Evolutionary conservation across 2,797 vertebrate species (phyloP).

Genomic region (Valencia hispanica): DNA sequence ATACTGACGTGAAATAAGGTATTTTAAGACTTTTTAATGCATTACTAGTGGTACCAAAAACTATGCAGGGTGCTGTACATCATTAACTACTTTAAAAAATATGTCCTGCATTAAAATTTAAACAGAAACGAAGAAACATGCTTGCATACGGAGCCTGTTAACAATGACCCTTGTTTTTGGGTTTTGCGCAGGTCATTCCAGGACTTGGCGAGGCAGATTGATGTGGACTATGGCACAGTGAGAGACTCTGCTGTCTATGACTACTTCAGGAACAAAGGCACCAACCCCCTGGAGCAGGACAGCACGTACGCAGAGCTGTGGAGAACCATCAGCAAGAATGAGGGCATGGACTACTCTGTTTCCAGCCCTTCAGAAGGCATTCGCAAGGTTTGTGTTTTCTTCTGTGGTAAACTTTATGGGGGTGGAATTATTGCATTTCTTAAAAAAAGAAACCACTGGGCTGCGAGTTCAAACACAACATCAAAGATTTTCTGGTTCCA

Average conservation of each 20-base stretch:
- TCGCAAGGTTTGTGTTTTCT: slow-evolving; percentile 81
- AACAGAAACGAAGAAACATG: neutral
- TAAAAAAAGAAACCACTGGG: neutral
- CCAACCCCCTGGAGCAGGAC: slow-evolving; percentile 96
- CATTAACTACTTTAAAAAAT: neutral
- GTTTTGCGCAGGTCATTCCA: slow-evolving; percentile 88
- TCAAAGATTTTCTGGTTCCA: no score
- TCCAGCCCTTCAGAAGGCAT: slow-evolving; percentile 95
- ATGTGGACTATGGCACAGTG: slow-evolving; percentile 94
- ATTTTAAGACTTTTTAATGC: neutral
- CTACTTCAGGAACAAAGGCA: slow-evolving; percentile 96
- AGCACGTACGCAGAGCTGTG: slow-evolving; percentile 95
- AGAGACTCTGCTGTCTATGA: slow-evolving; percentile 96
- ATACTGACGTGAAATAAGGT: neutral
- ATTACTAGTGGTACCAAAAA: neutral
- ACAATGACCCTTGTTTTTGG: neutral
- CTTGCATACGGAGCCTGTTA: neutral
- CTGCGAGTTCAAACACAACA: no score
- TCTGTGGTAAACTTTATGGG: neutral
- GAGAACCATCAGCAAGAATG: slow-evolving; percentile 93
- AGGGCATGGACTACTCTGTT: slow-evolving; percentile 91
- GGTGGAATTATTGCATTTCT: neutral
- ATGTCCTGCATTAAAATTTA: neutral
- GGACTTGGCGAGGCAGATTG: slow-evolving; percentile 93
- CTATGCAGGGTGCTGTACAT: neutral